Evolutionary conservation across 2,888 invertebrate genomes (phyloP), one percentile per base, ranked within the genome.

Genomic region (Prenolepis imparis): DNA sequence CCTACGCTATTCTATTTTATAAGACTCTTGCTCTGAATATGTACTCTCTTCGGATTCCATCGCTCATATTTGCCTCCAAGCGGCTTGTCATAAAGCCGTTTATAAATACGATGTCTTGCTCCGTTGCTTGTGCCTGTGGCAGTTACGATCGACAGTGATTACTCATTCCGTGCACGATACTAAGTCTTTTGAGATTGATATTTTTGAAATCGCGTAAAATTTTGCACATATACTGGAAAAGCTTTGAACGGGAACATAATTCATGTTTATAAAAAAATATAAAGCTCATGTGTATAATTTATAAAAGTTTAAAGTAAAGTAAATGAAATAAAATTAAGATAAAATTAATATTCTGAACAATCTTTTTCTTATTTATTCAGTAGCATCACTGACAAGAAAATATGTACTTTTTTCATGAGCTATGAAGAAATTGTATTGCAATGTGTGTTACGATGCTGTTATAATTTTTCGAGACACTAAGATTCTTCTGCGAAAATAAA

Each of bases 81-180:
- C 52, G 3, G 21, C 44, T 80, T 3, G 11, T 59, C 80, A 21
- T 48, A 59, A 80, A 61, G n/a, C 39, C n/a, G 44, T 24, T 52
- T 55, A 52, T 67, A 77, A 67, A 52, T 67, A 48, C 36, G 12
- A 67, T 39, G 39, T 39, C 41, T 18, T 21, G 44, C 66, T 39
- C 18, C 24, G 21, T 67, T 67, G 24, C 24, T 67, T 41, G 21
- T 39, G 59, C n/a, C 28, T 28, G n/a, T 52, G 64, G 32, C 66
- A 41, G 67, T 75, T 67, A 55, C 67, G 39, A 67, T 77, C 52
- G 39, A 24, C 44, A 24, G 24, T 52, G 52, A 77, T 77, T 67
- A 28, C 24, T 77, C 39, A 36, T 77, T 55, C 66, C 12, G 18
- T 3, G 64, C 15, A 21, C 28, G 61, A 48, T 32, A 36, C 32